A percentile compares a stretch with the other conserved stretches of the same genome.
Conservation (phyloP, 2,797 vertebrate genomes). For the Mormyrus proboscirostris region DNA sequence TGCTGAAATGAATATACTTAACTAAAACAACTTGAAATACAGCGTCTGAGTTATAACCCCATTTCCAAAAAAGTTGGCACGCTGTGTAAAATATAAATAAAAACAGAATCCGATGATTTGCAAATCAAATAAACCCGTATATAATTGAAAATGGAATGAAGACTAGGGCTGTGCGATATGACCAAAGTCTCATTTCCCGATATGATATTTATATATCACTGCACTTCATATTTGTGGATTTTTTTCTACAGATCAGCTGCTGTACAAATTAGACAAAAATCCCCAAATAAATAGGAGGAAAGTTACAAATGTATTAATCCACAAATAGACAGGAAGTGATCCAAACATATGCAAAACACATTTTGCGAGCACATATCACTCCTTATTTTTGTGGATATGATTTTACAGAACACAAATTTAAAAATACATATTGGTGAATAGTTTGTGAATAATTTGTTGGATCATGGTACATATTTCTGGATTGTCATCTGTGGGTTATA, state of each 20-base stretch:
- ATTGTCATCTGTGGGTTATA: not conserved
- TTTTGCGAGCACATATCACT: too few species aligned
- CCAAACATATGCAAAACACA: too few species aligned
- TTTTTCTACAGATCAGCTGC: too few species aligned
- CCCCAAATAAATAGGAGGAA: too few species aligned
- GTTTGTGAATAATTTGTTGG: too few species aligned
- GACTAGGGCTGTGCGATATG: not conserved
- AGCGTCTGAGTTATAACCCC: not conserved
- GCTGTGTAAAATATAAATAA: not conserved
- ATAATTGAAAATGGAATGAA: not conserved
- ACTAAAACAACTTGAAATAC: constrained; percentile 3
- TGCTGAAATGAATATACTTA: not conserved
- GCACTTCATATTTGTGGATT: not conserved
- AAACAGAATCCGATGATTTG: not conserved
- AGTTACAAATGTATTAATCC: too few species aligned
- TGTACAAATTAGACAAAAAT: too few species aligned
- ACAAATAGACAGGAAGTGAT: too few species aligned
- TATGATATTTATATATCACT: not conserved
- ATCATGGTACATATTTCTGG: too few species aligned
- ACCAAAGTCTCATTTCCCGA: not conserved
- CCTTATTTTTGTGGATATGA: too few species aligned
- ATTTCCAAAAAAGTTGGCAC: not conserved
- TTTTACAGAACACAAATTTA: too few species aligned
- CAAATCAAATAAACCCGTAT: not conserved
- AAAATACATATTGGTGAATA: too few species aligned